A percentile compares a stretch with the other conserved stretches of the same genome.
phyloP scores from a whole-genome alignment of 2,797 vertebrate species.

The Limnodromus scolopaceus region DNA sequence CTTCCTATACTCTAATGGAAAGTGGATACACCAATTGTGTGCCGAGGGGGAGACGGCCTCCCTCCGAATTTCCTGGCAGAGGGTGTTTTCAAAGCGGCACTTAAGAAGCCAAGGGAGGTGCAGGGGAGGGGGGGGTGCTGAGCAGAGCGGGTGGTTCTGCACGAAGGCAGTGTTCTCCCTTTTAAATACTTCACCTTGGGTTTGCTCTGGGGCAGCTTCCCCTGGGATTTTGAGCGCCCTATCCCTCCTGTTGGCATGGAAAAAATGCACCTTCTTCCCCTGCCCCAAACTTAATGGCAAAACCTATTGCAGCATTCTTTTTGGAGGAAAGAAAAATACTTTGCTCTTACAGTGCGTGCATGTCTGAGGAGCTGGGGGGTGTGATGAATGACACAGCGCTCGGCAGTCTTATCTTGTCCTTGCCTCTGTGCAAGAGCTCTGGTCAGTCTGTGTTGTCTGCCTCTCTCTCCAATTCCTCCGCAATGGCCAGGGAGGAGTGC shows the following conservation, averaged over 20 bases:
- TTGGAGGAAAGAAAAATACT: neutral
- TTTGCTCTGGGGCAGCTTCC: neutral
- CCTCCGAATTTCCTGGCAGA: slow-evolving; percentile 27
- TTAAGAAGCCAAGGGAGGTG: neutral
- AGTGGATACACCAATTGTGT: slow-evolving; percentile 50
- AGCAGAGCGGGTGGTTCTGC: neutral
- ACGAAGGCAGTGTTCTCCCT: neutral
- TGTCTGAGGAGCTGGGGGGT: no score
- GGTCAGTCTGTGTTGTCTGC: neutral
- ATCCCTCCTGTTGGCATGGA: rapidly evolving
- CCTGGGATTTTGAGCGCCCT: rapidly evolving
- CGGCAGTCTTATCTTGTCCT: neutral
- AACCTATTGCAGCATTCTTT: neutral
- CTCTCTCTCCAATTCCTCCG: neutral
- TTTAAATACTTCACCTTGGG: neutral
- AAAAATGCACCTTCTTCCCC: rapidly evolving
- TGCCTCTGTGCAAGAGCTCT: neutral
- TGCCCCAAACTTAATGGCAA: neutral
- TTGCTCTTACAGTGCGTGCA: rapidly evolving
- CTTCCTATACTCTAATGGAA: slow-evolving; percentile 66
- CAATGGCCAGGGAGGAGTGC: rapidly evolving
- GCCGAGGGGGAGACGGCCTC: neutral
- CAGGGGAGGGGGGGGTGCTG: neutral
- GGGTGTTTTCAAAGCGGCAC: slow-evolving; percentile 46
- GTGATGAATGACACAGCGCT: neutral